Evolutionary conservation across 2,797 vertebrate species (phyloP), one percentile per base, ranked within the genome.

Genomic region (Melanotaenia trifasciata): DNA sequence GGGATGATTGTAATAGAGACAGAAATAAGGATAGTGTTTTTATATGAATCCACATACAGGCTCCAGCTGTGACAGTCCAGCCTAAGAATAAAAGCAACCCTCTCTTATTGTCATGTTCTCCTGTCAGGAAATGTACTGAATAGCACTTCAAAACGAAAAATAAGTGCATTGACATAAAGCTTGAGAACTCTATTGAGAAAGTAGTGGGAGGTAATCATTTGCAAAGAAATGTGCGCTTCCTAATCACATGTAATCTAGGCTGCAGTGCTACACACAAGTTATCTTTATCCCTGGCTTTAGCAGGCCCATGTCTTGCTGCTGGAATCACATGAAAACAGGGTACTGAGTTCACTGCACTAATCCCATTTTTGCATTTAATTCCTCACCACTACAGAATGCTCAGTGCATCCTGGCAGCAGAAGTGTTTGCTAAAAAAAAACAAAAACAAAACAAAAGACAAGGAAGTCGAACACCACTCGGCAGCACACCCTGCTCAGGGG

Each of bases 291-390:
- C 72, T 2, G 75, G 86, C 59, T 88, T 87, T 78, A 81, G 77
- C 53, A 0, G 62, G 45, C 72, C 66, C 38, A 1, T 53, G 72
- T 73, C 35, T 61, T 74, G 80, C 74, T 79, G 85, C 83, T 72
- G 24, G 80, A 89, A 83, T 79, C 81, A 80, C 78, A 82, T 62
- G 72, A 64, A 88, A 84, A 83, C 80, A 67, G 76, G 70, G 74
- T 82, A 78, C 4, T 16, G 62, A 79, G 67, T 65, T 62, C 74
- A 70, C 38, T 3, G 54, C 14, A 0, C 78, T 85, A 89, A 92
- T 90, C 78, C 73, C 65, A 54, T 84, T 88, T 86, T 85, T 87
- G 84, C 79, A 89, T 92, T 88, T 92, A 86, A 90, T 90, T 90
- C 86, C 77, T 71, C 74, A 35, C 64, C 65, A 70, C 76, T 87